phyloP scores from a whole-genome alignment of 2,797 vertebrate species.

The Florisuga fusca region DNA sequence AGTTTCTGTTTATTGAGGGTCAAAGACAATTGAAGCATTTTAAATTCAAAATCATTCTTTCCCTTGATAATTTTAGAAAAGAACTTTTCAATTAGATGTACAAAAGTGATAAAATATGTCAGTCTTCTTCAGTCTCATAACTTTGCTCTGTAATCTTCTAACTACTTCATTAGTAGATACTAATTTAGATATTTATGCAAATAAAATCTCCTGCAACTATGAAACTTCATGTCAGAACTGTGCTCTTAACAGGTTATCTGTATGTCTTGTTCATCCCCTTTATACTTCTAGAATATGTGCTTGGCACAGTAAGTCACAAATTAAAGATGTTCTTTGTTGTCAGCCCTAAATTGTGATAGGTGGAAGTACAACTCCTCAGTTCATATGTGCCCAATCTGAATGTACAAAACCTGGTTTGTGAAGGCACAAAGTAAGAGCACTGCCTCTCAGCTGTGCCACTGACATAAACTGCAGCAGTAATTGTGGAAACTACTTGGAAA shows the following conservation, averaged over 20 bases:
- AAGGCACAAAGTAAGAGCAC: fast-evolving
- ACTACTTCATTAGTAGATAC: neutral
- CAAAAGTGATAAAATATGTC: neutral
- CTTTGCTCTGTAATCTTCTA: neutral
- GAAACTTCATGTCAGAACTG: neutral
- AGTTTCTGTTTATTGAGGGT: neutral
- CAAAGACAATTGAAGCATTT: neutral
- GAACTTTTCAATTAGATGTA: fast-evolving
- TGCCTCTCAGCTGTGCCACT: neutral
- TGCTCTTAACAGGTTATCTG: neutral
- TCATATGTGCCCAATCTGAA: fast-evolving
- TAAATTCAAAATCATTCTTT: neutral
- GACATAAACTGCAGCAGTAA: neutral
- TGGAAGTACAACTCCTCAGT: fast-evolving
- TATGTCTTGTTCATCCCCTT: fast-evolving
- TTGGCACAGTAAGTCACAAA: neutral
- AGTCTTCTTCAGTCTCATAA: neutral
- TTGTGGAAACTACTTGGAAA: neutral
- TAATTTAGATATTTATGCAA: neutral
- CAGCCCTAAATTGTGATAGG: fast-evolving
- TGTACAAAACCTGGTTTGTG: fast-evolving
- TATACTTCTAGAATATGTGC: neutral
- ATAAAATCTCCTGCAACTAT: neutral
- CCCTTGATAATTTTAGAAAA: neutral
- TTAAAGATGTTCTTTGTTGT: too few relatives aligned